Conservation (phyloP, 2,888 invertebrate genomes). For the Tetragonisca angustula region DNA sequence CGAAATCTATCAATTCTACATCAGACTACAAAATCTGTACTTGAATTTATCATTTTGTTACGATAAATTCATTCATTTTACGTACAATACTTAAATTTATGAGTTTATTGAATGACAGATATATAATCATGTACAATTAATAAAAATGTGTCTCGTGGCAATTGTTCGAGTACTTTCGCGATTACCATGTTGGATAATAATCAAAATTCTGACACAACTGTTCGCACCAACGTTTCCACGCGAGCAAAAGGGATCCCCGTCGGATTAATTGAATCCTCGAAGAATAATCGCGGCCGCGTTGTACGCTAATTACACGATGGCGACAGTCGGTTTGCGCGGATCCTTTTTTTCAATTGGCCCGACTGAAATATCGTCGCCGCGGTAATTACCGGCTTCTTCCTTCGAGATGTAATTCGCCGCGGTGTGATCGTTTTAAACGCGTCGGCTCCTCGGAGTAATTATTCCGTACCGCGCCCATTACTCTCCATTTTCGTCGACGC, state of each 20-base stretch:
- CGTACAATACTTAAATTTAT: too few relatives aligned
- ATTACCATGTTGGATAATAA: too few relatives aligned
- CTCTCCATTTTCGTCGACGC: constrained; percentile 16
- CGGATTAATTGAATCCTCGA: not conserved
- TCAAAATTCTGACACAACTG: not conserved
- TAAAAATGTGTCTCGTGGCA: too few relatives aligned
- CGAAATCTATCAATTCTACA: too few relatives aligned
- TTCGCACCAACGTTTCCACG: not conserved
- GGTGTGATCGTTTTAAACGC: constrained; percentile 42
- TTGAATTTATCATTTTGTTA: too few relatives aligned
- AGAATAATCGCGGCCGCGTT: not conserved
- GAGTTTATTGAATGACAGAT: too few relatives aligned
- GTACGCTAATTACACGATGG: constrained; percentile 3
- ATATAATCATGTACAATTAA: too few relatives aligned
- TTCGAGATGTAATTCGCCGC: constrained; percentile 3
- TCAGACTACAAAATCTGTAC: too few relatives aligned
- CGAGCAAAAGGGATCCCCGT: not conserved
- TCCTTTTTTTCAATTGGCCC: constrained; percentile 17
- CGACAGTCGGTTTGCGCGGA: not conserved
- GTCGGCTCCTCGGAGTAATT: constrained; percentile 27
- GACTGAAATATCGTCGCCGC: constrained; percentile 20
- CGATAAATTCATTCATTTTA: too few relatives aligned
- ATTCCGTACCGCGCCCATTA: constrained; percentile 23
- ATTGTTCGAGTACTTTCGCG: too few relatives aligned
- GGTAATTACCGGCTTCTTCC: constrained; percentile 26